These are phyloP conservation scores for Ypsolopha scabrella DNA, from an alignment of 2,888 invertebrate genomes.

Conservation along the genomic window DNA sequence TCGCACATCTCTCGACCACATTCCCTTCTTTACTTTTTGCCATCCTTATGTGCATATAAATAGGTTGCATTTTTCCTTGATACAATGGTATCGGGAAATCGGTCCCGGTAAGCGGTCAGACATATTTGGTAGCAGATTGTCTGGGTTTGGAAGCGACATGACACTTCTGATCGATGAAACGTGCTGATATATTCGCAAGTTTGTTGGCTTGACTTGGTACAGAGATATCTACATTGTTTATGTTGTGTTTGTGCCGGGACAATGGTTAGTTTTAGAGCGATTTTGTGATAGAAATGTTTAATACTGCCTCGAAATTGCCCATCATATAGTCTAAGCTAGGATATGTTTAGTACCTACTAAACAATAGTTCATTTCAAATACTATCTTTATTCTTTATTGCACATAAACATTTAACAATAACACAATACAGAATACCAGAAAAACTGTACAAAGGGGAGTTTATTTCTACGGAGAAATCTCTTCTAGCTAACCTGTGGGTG, in stretches of 20 bases:
- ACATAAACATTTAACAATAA: too few species aligned
- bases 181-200: conserved; percentile 24
- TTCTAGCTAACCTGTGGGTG: too few species aligned
- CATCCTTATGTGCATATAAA: too few species aligned
- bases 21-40: too few species aligned
- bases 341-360: too few species aligned
- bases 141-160: conserved; percentile 35
- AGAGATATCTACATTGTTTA: conserved; percentile 1
- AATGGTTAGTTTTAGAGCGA: not conserved
- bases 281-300: not conserved
- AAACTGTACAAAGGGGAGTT: too few species aligned
- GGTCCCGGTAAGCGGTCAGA: conserved; percentile 19
- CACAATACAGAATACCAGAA: too few species aligned
- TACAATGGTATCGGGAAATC: not conserved
- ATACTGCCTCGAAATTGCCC: not conserved
- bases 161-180: conserved; percentile 36
- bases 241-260: conserved; percentile 1
- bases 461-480: too few species aligned
- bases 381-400: too few species aligned
- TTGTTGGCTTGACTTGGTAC: conserved; percentile 7
- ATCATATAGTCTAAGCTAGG: too few species aligned
- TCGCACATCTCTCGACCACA: conserved; percentile 17
- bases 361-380: too few species aligned
- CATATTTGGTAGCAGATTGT: conserved; percentile 37
- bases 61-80: too few species aligned